Evolutionary conservation across 2,113 vertebrate genomes (phyloP), one percentile per base, ranked within the genome.

Genomic region (Xyliphius kryptos): DNA sequence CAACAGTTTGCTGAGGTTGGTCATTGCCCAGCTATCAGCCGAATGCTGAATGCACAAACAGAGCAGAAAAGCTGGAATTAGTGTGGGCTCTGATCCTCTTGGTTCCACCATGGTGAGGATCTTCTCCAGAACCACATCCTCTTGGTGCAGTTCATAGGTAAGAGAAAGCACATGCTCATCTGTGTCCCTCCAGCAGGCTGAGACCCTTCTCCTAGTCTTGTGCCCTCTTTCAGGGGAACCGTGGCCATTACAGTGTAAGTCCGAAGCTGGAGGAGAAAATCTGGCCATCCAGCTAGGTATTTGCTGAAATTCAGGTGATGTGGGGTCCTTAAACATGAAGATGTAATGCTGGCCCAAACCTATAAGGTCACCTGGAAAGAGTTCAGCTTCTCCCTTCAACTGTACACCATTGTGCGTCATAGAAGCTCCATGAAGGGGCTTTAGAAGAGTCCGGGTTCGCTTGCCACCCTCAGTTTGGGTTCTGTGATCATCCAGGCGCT

Each of bases 271-370:
- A 0, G 76, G 80, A 40, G 69, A 76, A 7, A 85, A 71, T 9
- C 72, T 72, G 14, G 72, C 66, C 79, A 86, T 78, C 87, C 86
- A 87, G 0, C 66, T 67, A 1, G 84, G 85, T 1, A 72, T 72
- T 47, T 78, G 75, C 1, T 54, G 46, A 11, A 71, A 19, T 4
- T 68, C 67, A 1, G 74, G 17, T 3, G 53, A 61, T 3, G 85
- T 86, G 10, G 87, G 87, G 69, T 89, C 88, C 63, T 89, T 88
- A 52, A 86, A 89, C 82, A 89, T 79, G 72, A 89, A 86, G n/a
- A 89, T 70, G 66, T 89, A 89, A 67, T 87, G 80, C 60, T 81
- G 80, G 8, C 88, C 88, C 56, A 89, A 57, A 5, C 87, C 85
- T 2, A 89, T 77, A n/a, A 89, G 66, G 71, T 89, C 88, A 3